These are phyloP conservation scores for Nowickia ferox DNA, from an alignment of 2,888 invertebrate genomes.

Conservation along the genomic window DNA sequence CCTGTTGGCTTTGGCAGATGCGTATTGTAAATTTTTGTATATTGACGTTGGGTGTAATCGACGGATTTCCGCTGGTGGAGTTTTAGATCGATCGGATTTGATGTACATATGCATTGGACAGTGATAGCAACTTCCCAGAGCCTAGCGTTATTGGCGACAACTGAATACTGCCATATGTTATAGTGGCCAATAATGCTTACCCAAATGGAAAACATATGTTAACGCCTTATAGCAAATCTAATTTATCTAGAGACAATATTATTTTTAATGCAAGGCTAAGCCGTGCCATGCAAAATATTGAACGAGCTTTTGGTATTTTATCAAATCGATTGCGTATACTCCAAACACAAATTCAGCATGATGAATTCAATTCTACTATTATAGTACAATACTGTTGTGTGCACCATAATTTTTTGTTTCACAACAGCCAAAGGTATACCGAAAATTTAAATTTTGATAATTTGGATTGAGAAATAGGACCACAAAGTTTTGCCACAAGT, in stretches of 20 bases:
- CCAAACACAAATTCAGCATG: conserved; percentile 28
- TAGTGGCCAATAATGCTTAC: conserved; percentile 13
- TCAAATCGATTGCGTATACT: conserved; percentile 20
- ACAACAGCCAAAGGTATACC: conserved; percentile 5
- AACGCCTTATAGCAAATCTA: conserved; percentile 18
- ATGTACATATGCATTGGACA: conserved; percentile 22
- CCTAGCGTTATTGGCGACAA: conserved; percentile 25
- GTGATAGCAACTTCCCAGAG: conserved; percentile 6
- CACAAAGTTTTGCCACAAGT: background rate
- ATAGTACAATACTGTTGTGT: conserved; percentile 25
- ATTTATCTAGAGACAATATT: conserved; percentile 19
- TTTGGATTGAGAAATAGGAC: background rate
- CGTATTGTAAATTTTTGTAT: conserved; percentile 15
- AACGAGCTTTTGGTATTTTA: conserved; percentile 31
- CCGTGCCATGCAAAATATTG: conserved; percentile 24
- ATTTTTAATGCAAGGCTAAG: conserved; percentile 5
- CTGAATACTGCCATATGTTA: conserved; percentile 21
- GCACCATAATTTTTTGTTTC: conserved; percentile 26
- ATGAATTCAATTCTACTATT: conserved; percentile 16
- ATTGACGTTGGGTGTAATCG: conserved; percentile 26
- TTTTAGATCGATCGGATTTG: conserved; percentile 44
- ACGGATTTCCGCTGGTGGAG: background rate
- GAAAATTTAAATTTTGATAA: background rate
- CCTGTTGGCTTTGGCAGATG: background rate
- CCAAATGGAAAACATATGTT: no score